Evolutionary conservation across 2,113 vertebrate genomes (phyloP).

Genomic region (Trichomycterus rosablanca): DNA sequence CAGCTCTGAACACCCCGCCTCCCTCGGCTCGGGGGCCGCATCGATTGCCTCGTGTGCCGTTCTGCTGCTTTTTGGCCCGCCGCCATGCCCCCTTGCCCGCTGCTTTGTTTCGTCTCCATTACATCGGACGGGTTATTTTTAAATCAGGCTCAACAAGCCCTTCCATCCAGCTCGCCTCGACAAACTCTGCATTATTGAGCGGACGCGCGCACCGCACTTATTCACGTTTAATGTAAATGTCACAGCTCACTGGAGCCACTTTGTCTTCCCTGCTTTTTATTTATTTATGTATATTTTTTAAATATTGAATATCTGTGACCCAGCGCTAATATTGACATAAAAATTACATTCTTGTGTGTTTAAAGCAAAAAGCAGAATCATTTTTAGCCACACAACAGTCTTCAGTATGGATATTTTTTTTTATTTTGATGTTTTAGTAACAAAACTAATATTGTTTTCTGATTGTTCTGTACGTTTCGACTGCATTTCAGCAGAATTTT

Average conservation of each 20-base stretch:
- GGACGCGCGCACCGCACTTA: not conserved
- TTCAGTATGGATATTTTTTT: too few relatives aligned
- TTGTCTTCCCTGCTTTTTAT: not conserved
- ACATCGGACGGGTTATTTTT: slow-evolving; percentile 24
- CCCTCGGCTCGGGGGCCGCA: not conserved
- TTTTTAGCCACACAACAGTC: too few relatives aligned
- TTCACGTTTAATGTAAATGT: slow-evolving; percentile 1
- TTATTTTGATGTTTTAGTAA: too few relatives aligned
- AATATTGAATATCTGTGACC: not conserved
- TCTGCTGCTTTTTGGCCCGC: slow-evolving; percentile 1
- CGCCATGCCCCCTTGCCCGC: not conserved
- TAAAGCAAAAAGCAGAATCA: too few relatives aligned
- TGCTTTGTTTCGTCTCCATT: slow-evolving; percentile 15
- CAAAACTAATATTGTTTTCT: too few relatives aligned
- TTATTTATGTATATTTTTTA: not conserved
- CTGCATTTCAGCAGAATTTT: too few relatives aligned
- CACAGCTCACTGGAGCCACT: not conserved
- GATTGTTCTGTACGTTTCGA: too few relatives aligned
- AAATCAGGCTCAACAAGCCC: slow-evolving; percentile 22
- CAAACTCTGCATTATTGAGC: slow-evolving; percentile 13
- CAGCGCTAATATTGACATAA: not conserved
- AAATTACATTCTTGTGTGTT: too few relatives aligned
- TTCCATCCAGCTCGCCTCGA: not conserved
- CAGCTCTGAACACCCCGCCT: too few relatives aligned
- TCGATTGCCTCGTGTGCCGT: slow-evolving; percentile 13